phyloP scores from a whole-genome alignment of 1,140 invertebrate species.

The Trachelipus rathkii region DNA sequence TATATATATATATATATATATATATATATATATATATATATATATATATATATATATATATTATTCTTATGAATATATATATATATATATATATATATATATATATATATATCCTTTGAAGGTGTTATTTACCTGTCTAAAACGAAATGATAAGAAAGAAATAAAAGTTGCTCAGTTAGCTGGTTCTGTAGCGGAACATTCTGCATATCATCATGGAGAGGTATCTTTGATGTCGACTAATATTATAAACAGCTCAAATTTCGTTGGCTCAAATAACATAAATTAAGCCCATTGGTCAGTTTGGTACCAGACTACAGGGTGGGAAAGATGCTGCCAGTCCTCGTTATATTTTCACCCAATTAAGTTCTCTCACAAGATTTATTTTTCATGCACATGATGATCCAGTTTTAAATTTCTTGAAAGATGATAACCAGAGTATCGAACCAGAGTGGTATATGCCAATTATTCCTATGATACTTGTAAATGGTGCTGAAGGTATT shows the following conservation, averaged over 20 bases:
- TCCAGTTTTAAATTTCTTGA: slow-evolving; percentile 76
- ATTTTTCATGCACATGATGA: slow-evolving; percentile 90
- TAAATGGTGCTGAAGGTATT: slow-evolving; percentile 97
- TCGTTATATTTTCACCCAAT: slow-evolving; percentile 95
- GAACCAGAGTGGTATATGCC: slow-evolving; percentile 92
- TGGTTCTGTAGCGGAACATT: slow-evolving; percentile 93
- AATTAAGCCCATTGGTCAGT: slow-evolving; percentile 91
- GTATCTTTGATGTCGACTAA: slow-evolving; percentile 84
- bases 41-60: too few species aligned
- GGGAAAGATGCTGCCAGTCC: slow-evolving; percentile 97
- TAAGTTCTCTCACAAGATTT: slow-evolving; percentile 72
- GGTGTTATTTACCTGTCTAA: slow-evolving; percentile 90
- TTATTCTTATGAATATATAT: too few species aligned
- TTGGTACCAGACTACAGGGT: slow-evolving; percentile 65
- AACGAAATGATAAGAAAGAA: slow-evolving; percentile 92
- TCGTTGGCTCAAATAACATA: slow-evolving; percentile 96
- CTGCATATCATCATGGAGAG: slow-evolving; percentile 99
- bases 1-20: too few species aligned
- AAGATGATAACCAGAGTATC: slow-evolving; percentile 90
- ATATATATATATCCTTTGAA: slow-evolving; percentile 32
- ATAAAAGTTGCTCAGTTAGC: slow-evolving; percentile 97
- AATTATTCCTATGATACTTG: slow-evolving; percentile 92
- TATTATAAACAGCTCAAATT: slow-evolving; percentile 98
- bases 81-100: too few species aligned
- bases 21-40: too few species aligned